A percentile compares a stretch with the other conserved stretches of the same genome.
Conservation (phyloP, 1,140 invertebrate genomes). For the Notospermus geniculatus region DNA sequence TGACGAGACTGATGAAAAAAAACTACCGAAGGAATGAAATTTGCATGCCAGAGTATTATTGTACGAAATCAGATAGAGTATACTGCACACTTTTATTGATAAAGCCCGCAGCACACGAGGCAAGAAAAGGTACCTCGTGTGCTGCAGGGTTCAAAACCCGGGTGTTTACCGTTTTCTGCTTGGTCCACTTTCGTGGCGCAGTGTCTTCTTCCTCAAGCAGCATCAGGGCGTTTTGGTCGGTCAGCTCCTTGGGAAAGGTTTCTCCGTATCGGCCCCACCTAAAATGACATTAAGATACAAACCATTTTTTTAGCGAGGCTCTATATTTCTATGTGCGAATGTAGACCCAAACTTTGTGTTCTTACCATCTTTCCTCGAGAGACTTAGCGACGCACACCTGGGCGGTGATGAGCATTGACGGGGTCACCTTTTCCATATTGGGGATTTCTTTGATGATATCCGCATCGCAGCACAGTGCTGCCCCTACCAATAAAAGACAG, state of each 20-base stretch:
- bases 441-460: conserved; percentile 4
- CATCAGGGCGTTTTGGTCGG: too few relatives aligned
- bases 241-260: background rate
- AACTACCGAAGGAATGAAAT: background rate
- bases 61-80: too few relatives aligned
- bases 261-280: background rate
- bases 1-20: background rate
- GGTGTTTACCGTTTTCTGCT: conserved; percentile 1
- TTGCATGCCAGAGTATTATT: too few relatives aligned
- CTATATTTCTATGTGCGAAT: background rate
- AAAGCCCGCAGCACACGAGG: too few relatives aligned
- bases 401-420: background rate
- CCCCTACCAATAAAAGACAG: background rate
- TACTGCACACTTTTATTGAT: too few relatives aligned
- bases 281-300: background rate
- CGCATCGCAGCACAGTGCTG: conserved; percentile 2
- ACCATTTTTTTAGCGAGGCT: background rate
- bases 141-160: too few relatives aligned
- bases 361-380: background rate
- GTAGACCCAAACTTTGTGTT: background rate
- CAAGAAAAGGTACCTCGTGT: too few relatives aligned
- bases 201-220: background rate
- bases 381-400: background rate
- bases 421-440: background rate
- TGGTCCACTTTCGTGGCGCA: background rate